phyloP scores from a whole-genome alignment of 2,797 vertebrate species.

The Acrossocheilus wenchowensis region DNA sequence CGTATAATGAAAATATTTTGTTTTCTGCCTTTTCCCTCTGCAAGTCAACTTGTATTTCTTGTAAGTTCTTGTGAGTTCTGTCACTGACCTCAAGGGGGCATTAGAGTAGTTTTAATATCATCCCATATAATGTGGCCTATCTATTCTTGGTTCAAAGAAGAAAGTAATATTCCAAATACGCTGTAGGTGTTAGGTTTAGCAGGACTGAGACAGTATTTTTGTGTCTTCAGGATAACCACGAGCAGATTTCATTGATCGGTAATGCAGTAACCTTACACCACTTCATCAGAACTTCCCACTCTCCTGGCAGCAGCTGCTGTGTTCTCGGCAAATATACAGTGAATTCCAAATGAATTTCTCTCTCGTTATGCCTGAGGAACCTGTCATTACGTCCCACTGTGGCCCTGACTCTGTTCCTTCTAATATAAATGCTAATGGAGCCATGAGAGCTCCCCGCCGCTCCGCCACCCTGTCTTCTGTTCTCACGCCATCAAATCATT shows the following conservation, averaged over 20 bases:
- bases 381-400: slow-evolving; percentile 58
- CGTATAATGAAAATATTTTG: background rate
- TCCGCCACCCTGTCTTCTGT: slow-evolving; percentile 19
- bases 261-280: slow-evolving; percentile 9
- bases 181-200: background rate
- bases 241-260: slow-evolving; percentile 13
- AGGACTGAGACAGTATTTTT: background rate
- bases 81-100: slow-evolving; percentile 28
- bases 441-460: slow-evolving; percentile 25
- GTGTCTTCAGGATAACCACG: background rate
- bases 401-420: slow-evolving; percentile 65
- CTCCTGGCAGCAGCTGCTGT: slow-evolving; percentile 7
- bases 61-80: background rate
- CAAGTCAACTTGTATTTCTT: background rate
- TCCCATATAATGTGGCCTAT: background rate
- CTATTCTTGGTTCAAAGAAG: background rate
- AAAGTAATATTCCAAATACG: background rate
- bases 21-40: background rate
- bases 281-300: slow-evolving; percentile 20
- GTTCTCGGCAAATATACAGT: slow-evolving; percentile 12
- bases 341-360: slow-evolving; percentile 43
- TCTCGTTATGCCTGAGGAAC: slow-evolving; percentile 39
- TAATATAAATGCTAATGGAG: slow-evolving; percentile 78
- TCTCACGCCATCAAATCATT: slow-evolving; percentile 26
- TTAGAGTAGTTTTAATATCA: background rate